A percentile compares a stretch with the other conserved stretches of the same genome.
Evolutionary conservation across 2,113 vertebrate genomes (phyloP).

Genomic region (Bettongia penicillata): DNA sequence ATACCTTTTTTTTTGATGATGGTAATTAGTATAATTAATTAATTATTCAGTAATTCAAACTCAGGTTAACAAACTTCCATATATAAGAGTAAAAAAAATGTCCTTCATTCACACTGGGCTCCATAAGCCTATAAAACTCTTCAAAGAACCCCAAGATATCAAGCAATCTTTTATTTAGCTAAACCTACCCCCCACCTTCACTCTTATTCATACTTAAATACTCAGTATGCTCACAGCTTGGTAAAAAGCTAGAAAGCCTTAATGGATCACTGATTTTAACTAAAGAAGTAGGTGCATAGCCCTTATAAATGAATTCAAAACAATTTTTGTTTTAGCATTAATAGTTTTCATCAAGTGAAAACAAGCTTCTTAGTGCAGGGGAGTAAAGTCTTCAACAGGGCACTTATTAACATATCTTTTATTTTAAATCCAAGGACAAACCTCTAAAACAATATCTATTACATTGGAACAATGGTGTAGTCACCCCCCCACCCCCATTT

Average conservation of each 20-base stretch:
- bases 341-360: conserved; percentile 85
- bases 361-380: conserved; percentile 78
- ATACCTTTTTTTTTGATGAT: conserved; percentile 77
- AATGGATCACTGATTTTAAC: conserved; percentile 88
- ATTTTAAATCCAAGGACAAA: conserved; percentile 81
- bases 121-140: conserved; percentile 91
- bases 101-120: conserved; percentile 86
- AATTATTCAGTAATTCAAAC: conserved; percentile 86
- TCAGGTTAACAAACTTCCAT: conserved; percentile 87
- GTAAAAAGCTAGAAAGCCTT: conserved; percentile 85
- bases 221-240: conserved; percentile 87
- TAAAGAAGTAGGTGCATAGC: conserved; percentile 84
- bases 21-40: conserved; percentile 87
- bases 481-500: conserved; percentile 63
- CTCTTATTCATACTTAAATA: conserved; percentile 88
- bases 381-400: conserved; percentile 76
- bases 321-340: conserved; percentile 86
- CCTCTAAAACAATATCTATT: conserved; percentile 83
- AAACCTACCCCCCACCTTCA: conserved; percentile 88
- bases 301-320: conserved; percentile 84
- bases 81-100: conserved; percentile 84
- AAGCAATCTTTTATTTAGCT: conserved; percentile 90
- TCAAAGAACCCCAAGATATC: conserved; percentile 89
- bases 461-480: conserved; percentile 72
- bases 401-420: conserved; percentile 84